A percentile compares a stretch with the other conserved stretches of the same genome.
Evolutionary conservation across 2,797 vertebrate species (phyloP).

Genomic region (Lagorchestes hirsutus): DNA sequence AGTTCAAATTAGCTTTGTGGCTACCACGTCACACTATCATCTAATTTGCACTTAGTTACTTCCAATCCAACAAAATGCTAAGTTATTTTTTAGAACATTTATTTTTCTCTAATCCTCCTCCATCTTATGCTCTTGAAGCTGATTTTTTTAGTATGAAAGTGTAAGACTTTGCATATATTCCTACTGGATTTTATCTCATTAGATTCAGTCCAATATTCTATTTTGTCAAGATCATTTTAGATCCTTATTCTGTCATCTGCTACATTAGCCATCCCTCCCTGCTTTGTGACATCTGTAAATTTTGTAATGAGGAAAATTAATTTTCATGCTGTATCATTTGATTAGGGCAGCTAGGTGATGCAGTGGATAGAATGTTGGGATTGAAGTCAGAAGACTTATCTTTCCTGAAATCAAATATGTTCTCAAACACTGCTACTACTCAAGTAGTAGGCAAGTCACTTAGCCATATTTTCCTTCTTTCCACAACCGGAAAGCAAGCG

Average conservation of each 20-base stretch:
- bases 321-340: background rate
- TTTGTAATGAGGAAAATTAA: background rate
- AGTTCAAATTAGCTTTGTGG: background rate
- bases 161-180: background rate
- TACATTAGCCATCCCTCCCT: background rate
- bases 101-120: background rate
- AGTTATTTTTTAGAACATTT: background rate
- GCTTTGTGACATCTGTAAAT: background rate
- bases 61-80: background rate
- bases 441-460: background rate
- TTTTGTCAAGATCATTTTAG: background rate
- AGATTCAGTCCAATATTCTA: background rate
- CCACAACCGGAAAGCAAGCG: background rate
- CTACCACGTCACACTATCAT: background rate
- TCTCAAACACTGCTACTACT: background rate
- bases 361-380: background rate
- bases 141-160: background rate
- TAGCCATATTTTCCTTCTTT: background rate
- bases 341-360: background rate
- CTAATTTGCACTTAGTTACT: background rate
- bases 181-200: background rate
- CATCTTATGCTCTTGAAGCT: no score
- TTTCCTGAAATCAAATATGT: background rate
- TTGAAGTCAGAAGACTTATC: background rate
- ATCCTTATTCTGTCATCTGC: background rate